Conservation (phyloP, 2,113 vertebrate species). For the Mirza zaza region DNA sequence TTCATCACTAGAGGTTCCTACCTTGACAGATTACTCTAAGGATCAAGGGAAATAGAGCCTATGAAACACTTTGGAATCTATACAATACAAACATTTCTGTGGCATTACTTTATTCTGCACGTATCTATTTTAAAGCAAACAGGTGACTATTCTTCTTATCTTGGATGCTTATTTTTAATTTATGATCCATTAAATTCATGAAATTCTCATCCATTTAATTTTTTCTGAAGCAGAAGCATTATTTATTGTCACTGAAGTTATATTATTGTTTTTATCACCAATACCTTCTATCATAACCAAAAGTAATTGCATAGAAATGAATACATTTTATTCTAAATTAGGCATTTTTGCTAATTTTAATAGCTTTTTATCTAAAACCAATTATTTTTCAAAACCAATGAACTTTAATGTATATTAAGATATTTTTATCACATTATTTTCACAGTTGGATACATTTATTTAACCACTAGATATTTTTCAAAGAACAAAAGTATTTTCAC, state of each 20-base stretch:
- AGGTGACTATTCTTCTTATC: not conserved
- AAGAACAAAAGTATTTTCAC: slow-evolving; percentile 53
- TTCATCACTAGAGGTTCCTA: not conserved
- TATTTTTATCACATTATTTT: slow-evolving; percentile 70
- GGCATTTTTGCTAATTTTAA: slow-evolving; percentile 69
- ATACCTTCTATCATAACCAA: slow-evolving; percentile 20
- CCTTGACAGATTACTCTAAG: not conserved
- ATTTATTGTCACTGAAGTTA: not conserved
- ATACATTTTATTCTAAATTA: slow-evolving; percentile 62
- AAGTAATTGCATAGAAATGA: slow-evolving; percentile 57
- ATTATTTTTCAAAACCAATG: slow-evolving; percentile 77
- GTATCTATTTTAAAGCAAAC: not conserved
- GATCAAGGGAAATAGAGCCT: not conserved
- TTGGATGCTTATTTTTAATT: not conserved
- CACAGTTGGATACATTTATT: slow-evolving; percentile 62
- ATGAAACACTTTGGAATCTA: not conserved
- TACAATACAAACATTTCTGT: not conserved
- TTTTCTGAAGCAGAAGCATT: slow-evolving; percentile 41
- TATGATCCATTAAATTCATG: not conserved
- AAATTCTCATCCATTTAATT: slow-evolving; percentile 37
- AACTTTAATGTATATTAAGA: slow-evolving; percentile 56
- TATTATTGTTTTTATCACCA: not conserved
- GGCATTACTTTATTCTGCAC: not conserved
- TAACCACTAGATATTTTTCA: slow-evolving; percentile 54
- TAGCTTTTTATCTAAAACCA: slow-evolving; percentile 63